These are phyloP conservation scores for Cotesia chilonis DNA, from an alignment of 1,140 invertebrate genomes.

Conservation along the genomic window DNA sequence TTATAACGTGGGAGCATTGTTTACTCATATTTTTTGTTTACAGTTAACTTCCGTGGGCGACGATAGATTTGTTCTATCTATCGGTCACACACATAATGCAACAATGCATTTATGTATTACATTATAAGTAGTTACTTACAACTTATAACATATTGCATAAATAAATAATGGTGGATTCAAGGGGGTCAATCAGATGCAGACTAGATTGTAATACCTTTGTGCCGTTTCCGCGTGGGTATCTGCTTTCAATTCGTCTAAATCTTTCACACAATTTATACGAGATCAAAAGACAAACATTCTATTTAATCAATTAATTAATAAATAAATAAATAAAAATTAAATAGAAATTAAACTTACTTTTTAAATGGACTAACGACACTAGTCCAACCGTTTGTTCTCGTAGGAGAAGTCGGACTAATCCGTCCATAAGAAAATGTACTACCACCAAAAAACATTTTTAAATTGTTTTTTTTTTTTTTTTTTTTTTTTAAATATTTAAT, in stretches of 20 bases:
- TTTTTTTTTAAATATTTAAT: neutral
- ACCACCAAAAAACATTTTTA: constrained; percentile 56
- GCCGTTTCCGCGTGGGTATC: constrained; percentile 27
- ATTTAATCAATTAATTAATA: neutral
- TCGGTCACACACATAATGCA: neutral
- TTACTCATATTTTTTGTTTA: neutral
- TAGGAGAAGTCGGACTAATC: constrained; percentile 51
- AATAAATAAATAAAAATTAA: neutral
- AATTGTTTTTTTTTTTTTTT: neutral
- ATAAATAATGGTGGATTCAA: constrained; percentile 37
- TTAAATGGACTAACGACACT: constrained; percentile 55
- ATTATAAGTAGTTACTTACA: neutral
- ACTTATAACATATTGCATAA: constrained; percentile 5
- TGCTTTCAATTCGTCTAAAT: neutral
- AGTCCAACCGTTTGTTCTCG: constrained; percentile 51
- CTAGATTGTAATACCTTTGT: constrained; percentile 9
- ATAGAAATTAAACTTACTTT: constrained; percentile 53
- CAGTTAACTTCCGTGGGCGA: neutral
- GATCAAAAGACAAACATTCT: neutral
- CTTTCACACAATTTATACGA: neutral
- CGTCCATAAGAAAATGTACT: constrained; percentile 51
- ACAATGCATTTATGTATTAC: neutral
- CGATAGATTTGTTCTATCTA: neutral
- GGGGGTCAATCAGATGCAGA: constrained; percentile 33
- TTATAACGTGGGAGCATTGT: neutral